phyloP scores from a whole-genome alignment of 2,888 invertebrate genomes.

The Eupithecia inturbata region DNA sequence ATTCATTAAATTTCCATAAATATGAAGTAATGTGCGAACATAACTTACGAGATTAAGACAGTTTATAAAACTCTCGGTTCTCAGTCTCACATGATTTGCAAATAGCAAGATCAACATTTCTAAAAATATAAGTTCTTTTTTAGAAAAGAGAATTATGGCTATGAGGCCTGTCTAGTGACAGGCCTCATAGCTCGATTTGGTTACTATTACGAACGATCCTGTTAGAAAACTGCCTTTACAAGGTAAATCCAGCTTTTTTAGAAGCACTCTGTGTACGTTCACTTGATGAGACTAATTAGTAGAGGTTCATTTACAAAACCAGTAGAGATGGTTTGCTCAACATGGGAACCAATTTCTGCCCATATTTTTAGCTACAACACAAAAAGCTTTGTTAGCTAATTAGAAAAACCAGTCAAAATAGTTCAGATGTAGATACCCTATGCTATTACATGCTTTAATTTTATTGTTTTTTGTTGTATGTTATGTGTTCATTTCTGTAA shows the following conservation, averaged over 20 bases:
- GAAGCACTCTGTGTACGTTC: slow-evolving; percentile 1
- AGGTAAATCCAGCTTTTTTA: not conserved
- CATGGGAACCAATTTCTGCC: not conserved
- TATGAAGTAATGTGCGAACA: not conserved
- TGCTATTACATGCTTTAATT: no score
- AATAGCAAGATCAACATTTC: not conserved
- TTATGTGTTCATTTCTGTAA: no score
- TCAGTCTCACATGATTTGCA: not conserved
- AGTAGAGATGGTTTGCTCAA: not conserved
- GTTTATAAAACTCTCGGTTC: not conserved
- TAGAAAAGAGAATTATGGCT: no score
- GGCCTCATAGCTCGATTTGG: not conserved
- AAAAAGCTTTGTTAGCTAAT: no score
- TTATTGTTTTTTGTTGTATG: no score
- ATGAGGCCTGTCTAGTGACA: no score
- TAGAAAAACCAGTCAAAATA: no score
- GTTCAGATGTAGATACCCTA: no score
- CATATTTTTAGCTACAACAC: no score
- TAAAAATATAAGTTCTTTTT: not conserved
- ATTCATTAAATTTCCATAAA: not conserved
- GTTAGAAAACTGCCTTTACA: slow-evolving; percentile 2
- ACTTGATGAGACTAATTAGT: not conserved
- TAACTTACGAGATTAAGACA: not conserved
- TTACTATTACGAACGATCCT: not conserved
- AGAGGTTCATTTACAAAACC: not conserved